These are phyloP conservation scores for Gonioctena quinquepunctata DNA, from an alignment of 1,140 invertebrate species.

Conservation along the genomic window DNA sequence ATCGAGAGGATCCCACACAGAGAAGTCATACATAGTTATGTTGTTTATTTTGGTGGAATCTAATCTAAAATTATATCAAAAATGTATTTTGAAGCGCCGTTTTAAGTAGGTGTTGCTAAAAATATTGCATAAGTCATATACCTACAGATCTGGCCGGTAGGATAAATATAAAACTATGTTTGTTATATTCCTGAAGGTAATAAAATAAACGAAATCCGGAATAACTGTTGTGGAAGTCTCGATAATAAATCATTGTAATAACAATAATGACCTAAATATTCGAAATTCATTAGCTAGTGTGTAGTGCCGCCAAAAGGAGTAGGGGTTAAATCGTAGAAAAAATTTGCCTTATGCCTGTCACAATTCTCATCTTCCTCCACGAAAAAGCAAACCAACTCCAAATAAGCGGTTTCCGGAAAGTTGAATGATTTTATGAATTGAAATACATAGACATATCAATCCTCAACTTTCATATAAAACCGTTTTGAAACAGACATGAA, in stretches of 20 bases:
- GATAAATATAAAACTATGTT: conserved; percentile 4
- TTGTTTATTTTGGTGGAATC: conserved; percentile 7
- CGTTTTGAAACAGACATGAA: too few relatives aligned
- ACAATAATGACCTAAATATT: neutral
- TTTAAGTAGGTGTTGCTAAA: neutral
- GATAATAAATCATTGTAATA: neutral
- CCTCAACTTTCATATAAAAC: too few relatives aligned
- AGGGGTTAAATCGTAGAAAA: too few relatives aligned
- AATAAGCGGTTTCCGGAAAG: too few relatives aligned
- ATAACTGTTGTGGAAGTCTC: neutral
- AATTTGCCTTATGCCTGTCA: too few relatives aligned
- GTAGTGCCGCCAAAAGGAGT: too few relatives aligned
- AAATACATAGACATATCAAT: too few relatives aligned
- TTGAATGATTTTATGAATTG: too few relatives aligned
- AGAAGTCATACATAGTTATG: neutral
- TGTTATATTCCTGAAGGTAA: neutral
- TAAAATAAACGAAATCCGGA: neutral
- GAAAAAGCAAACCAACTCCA: too few relatives aligned
- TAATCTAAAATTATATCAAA: neutral
- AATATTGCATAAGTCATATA: conserved; percentile 3
- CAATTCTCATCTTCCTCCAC: too few relatives aligned
- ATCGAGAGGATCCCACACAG: neutral
- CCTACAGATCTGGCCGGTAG: neutral
- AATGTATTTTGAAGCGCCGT: neutral
- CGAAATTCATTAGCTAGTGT: neutral